phyloP scores from a whole-genome alignment of 2,797 vertebrate genomes.

The Eulemur rubriventer region DNA sequence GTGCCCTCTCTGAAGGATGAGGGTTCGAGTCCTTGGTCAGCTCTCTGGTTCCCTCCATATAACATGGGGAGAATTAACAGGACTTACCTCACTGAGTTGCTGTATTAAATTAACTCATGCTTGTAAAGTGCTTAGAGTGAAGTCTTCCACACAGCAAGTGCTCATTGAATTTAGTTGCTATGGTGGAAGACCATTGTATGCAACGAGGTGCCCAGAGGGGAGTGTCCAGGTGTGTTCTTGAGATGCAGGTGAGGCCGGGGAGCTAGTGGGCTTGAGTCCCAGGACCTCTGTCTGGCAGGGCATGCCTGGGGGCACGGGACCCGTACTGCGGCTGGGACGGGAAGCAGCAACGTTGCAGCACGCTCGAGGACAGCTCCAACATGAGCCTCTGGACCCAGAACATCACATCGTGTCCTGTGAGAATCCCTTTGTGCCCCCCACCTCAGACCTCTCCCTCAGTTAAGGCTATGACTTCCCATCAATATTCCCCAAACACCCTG shows the following conservation, averaged over 20 bases:
- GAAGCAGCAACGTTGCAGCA: slow-evolving; percentile 94
- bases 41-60: not conserved
- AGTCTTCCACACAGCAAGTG: not conserved
- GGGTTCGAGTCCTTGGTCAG: not conserved
- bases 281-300: slow-evolving; percentile 83
- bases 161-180: not conserved
- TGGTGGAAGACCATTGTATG: not conserved
- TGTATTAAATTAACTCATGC: not conserved
- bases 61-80: not conserved
- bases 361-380: slow-evolving; percentile 97
- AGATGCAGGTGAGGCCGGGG: not conserved
- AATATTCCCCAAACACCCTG: not conserved
- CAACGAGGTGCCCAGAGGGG: not conserved
- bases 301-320: slow-evolving; percentile 95
- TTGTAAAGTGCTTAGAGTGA: not conserved
- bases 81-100: not conserved
- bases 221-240: not conserved
- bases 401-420: slow-evolving; percentile 96
- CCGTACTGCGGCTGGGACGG: slow-evolving; percentile 99
- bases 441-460: not conserved
- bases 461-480: not conserved
- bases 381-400: slow-evolving; percentile 99
- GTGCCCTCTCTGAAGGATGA: not conserved
- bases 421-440: slow-evolving; percentile 48
- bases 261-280: not conserved